Evolutionary conservation across 2,888 invertebrate genomes (phyloP), one percentile per base, ranked within the genome.

Genomic region (Diaphora mendica): DNA sequence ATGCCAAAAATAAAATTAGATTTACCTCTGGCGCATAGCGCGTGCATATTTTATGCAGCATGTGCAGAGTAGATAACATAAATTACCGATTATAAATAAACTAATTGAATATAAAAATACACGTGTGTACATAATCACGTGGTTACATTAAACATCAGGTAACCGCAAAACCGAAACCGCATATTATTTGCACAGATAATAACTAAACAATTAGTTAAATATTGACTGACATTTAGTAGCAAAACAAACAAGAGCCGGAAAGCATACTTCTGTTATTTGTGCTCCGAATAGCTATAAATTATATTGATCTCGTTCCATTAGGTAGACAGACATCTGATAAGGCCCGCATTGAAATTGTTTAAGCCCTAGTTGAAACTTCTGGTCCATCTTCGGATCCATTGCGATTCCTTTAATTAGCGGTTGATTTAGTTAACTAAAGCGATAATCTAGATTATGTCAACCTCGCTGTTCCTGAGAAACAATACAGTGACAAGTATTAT

Each of bases 211-310:
- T 39, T 23, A 33, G 59, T 64, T 30, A 64, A 72, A 68, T 48
- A 73, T 69, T 73, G 73, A 69, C 20, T 11, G 68, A 62, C 62
- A 68, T 64, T n/a, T 68, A 35, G 42, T 65, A 35, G 26, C 33
- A 68, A 70, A 62, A 59, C 17, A 70, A 73, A 69, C 26, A n/a
- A 66, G 33, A 8, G 26, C 39, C 65, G 39, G 9, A 69, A 39
- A 62, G 55, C 44, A 35, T 20, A 66, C 42, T 62, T 74, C 70
- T 64, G 73, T 70, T 72, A 72, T 75, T 73, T 70, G 64, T 75
- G 77, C 59, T 62, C 30, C 15, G 17, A 62, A 30, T 62, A 62
- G 15, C 30, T 62, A 30, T 30, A 30, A 26, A 15, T 59, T 59
- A 59, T 59, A 59, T 59, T 26, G 26, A 59, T 59, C 59, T 59